Evolutionary conservation across 2,797 vertebrate genomes (phyloP).

Genomic region (Lycodopsis pacificus): DNA sequence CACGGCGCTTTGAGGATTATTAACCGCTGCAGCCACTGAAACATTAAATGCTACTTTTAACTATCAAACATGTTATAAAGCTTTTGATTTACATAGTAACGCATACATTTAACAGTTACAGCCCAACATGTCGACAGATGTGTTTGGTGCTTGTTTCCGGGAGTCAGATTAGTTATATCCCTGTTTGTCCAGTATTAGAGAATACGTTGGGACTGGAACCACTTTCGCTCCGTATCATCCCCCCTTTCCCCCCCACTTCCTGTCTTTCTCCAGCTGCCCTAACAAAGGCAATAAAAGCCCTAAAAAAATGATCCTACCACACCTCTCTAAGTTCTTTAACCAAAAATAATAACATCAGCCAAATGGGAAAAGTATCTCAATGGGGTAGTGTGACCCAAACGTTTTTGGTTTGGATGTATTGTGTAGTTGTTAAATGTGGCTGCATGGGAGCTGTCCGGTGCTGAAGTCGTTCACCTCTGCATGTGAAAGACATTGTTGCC

Average conservation of each 20-base stretch:
- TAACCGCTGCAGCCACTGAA: accelerated
- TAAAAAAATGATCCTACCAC: neutral
- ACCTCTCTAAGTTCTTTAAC: too few relatives aligned
- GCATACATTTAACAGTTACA: too few relatives aligned
- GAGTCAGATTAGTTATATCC: too few relatives aligned
- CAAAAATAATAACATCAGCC: too few relatives aligned
- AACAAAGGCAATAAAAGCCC: neutral
- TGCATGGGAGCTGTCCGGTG: neutral
- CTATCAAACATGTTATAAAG: neutral
- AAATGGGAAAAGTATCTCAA: too few relatives aligned
- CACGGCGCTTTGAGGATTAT: neutral
- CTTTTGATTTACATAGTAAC: neutral
- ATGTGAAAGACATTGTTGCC: too few relatives aligned
- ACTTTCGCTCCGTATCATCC: neutral
- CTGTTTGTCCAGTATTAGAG: too few relatives aligned
- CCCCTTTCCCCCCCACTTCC: neutral
- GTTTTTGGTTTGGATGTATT: neutral
- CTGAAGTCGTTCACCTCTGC: neutral
- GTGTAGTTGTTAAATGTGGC: neutral
- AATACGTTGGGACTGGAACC: too few relatives aligned
- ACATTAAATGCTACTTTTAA: neutral
- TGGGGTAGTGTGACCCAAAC: too few relatives aligned
- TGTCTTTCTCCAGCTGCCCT: neutral
- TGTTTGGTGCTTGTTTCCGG: too few relatives aligned
- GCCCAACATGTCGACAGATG: too few relatives aligned